Percentiles rank a stretch among this genome's conserved stretches.
phyloP scores from a whole-genome alignment of 2,888 invertebrate species.

The Oligia latruncula region DNA sequence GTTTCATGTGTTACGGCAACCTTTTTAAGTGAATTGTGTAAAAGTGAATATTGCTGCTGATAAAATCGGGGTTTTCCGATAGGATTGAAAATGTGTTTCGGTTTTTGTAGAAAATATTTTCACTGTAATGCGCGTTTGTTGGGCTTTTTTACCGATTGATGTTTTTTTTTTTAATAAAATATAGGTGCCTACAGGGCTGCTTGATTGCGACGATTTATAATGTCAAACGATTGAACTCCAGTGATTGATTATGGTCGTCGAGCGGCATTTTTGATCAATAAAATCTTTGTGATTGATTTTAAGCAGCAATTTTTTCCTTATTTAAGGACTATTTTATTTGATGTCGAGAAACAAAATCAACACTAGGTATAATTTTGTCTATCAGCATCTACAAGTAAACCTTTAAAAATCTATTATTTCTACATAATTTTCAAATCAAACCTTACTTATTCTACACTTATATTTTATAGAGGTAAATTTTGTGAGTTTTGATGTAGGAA shows the following conservation, averaged over 20 bases:
- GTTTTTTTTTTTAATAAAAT: conserved; percentile 7
- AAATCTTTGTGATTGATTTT: conserved; percentile 33
- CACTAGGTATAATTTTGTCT: background rate
- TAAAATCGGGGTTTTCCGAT: conserved; percentile 42
- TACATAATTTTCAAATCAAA: background rate
- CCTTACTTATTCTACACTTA: background rate
- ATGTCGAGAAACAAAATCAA: background rate
- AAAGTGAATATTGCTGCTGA: conserved; percentile 52
- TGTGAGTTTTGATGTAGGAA: background rate
- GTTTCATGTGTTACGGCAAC: conserved; percentile 57
- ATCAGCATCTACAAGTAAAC: background rate
- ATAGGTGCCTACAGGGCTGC: background rate
- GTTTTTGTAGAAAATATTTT: conserved; percentile 44
- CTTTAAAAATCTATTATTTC: background rate
- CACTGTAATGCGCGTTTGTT: conserved; percentile 21
- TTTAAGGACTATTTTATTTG: background rate
- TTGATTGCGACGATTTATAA: conserved; percentile 36
- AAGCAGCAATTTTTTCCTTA: background rate
- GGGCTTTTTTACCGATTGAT: conserved; percentile 17
- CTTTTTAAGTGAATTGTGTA: conserved; percentile 59
- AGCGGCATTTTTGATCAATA: conserved; percentile 13
- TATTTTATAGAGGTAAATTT: background rate
- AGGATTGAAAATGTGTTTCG: conserved; percentile 25
- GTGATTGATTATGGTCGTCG: conserved; percentile 15
- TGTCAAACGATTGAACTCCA: conserved; percentile 17